Base-by-base conservation (phyloP, 2,888 invertebrate genomes). In the Oegoconia quadripuncta region DNA sequence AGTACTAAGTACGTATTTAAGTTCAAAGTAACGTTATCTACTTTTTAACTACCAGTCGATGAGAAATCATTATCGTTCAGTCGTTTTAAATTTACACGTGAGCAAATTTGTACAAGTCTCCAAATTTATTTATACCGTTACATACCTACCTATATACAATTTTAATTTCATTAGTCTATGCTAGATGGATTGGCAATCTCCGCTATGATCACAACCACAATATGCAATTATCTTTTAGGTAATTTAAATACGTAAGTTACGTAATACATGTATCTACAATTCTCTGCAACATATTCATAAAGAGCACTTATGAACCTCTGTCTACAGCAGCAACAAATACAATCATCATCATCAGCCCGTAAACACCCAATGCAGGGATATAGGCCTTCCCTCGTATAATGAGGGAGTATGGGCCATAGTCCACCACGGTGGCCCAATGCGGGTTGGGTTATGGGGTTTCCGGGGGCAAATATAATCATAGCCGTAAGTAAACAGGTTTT, bases 61-160 rank as follows among this genome's bases (percentile, higher is more conserved):
- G 74, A 75, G 73, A 79, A 80, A 79, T 66, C 66, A 60, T 74
- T 73, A 77, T 71, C 76, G 69, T 75, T 84, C 84, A 84, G 84
- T 84, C 84, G 66, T 84, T 80, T 82, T 76, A 61, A 82, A 81
- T 76, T 76, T 81, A 83, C 80, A 81, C 67, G 68, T 86, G 86
- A 87, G 86, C 86, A 86, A 70, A 74, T 80, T 87, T 87, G 84
- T 87, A 87, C 86, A 87, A 79, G 73, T 81, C 73, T 82, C 80
- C 76, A 81, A 84, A 84, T 82, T 74, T 71, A 72, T 74, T 70
- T 70, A 68, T 71, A 75, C 55, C 68, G 63, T 22, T 34, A 39
- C 34, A 23, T 76, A 73, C 61, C 69, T 78, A 76, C 56, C 65
- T 69, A 81, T 81, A 67, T 84, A 82, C 79, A 82, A 48, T 58